A percentile compares a stretch with the other conserved stretches of the same genome.
phyloP scores from a whole-genome alignment of 2,888 invertebrate genomes.

The Tortrix viridana region DNA sequence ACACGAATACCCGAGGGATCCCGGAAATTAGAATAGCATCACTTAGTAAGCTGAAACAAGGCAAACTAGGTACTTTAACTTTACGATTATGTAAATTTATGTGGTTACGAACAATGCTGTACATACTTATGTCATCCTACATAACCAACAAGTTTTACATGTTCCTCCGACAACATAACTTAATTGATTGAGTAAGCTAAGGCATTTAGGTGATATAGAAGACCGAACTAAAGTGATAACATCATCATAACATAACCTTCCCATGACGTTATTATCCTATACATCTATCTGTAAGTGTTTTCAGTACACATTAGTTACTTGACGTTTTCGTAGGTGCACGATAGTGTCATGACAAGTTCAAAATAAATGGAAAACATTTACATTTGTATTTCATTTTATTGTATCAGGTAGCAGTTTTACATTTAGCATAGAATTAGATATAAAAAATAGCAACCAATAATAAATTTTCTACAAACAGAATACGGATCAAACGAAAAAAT shows the following conservation, averaged over 20 bases:
- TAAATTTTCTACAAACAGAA: background rate
- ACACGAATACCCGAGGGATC: too few species aligned
- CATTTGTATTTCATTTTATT: background rate
- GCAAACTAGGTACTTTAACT: constrained; percentile 9
- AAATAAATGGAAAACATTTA: background rate
- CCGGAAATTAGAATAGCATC: too few species aligned
- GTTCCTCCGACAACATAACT: background rate
- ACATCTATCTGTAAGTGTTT: too few species aligned
- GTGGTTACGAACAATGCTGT: constrained; percentile 22
- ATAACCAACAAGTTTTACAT: background rate
- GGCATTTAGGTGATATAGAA: too few species aligned
- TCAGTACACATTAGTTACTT: too few species aligned
- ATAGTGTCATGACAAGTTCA: constrained; percentile 8
- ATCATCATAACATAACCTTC: too few species aligned
- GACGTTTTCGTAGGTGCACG: constrained; percentile 11
- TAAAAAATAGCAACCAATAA: background rate
- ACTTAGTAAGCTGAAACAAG: background rate
- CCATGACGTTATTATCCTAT: too few species aligned
- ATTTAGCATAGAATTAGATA: too few species aligned
- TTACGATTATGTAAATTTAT: constrained; percentile 12
- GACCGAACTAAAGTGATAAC: too few species aligned
- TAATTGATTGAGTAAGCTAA: background rate
- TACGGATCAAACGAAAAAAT: constrained; percentile 6
- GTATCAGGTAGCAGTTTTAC: background rate
- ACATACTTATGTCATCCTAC: constrained; percentile 32